Percentiles rank a stretch among this genome's conserved stretches.
Evolutionary conservation across 2,888 invertebrate species (phyloP).

Genomic region (Tryphoninae sp.): DNA sequence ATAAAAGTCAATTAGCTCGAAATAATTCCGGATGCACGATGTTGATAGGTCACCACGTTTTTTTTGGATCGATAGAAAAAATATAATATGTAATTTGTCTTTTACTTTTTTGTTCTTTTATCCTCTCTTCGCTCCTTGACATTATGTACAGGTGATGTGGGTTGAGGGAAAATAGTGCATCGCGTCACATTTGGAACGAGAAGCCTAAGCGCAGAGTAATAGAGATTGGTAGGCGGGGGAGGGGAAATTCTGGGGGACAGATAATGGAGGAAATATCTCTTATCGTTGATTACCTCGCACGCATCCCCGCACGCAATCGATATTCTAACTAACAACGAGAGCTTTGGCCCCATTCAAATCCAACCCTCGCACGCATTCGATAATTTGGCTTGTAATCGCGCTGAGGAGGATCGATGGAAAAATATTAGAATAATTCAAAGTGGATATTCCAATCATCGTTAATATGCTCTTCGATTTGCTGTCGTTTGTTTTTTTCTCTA

Average conservation of each 20-base stretch:
- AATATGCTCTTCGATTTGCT: neutral
- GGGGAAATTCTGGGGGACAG: conserved; percentile 61
- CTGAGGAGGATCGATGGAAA: conserved; percentile 39
- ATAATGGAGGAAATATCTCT: conserved; percentile 69
- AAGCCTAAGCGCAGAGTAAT: conserved; percentile 77
- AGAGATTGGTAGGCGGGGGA: conserved; percentile 66
- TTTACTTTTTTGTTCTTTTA: conserved; percentile 73
- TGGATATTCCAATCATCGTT: neutral
- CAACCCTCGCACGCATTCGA: conserved; percentile 50
- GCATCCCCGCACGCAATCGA: conserved; percentile 73
- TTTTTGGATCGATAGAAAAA: conserved; percentile 80
- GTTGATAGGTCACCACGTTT: conserved; percentile 79
- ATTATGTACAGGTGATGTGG: conserved; percentile 80
- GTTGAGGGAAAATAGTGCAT: conserved; percentile 70
- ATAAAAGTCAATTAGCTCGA: conserved; percentile 62
- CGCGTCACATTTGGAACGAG: conserved; percentile 74
- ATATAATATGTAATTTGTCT: conserved; percentile 80
- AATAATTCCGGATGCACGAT: conserved; percentile 75
- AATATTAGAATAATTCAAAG: neutral
- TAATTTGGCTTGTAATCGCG: conserved; percentile 49
- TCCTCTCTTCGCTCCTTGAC: conserved; percentile 72
- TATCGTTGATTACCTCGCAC: conserved; percentile 68
- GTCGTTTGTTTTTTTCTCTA: neutral
- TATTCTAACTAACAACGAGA: conserved; percentile 73
- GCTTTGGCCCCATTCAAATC: conserved; percentile 71